Evolutionary conservation across 2,888 invertebrate genomes (phyloP).

Genomic region (Ennomos quercinarius): DNA sequence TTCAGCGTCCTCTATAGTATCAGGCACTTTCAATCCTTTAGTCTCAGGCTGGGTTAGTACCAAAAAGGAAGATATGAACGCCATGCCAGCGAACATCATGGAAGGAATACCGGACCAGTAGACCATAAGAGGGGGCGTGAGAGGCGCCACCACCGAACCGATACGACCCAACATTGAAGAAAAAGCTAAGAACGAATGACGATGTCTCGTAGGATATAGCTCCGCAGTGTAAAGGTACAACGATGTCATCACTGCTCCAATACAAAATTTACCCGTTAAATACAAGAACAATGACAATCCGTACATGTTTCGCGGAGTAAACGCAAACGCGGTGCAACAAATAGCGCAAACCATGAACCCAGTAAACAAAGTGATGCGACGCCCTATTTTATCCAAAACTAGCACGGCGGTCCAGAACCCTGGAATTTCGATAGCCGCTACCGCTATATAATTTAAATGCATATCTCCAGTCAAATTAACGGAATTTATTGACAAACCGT

Average conservation of each 20-base stretch:
- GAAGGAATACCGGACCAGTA: conserved; percentile 78
- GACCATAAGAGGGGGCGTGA: conserved; percentile 87
- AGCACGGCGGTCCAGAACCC: conserved; percentile 88
- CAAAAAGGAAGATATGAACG: conserved; percentile 65
- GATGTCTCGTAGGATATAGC: conserved; percentile 88
- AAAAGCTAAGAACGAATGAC: conserved; percentile 88
- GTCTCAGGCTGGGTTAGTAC: conserved; percentile 78
- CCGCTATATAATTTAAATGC: conserved; percentile 90
- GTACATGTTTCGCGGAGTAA: conserved; percentile 69
- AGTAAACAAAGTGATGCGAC: conserved; percentile 69
- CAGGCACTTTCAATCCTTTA: conserved; percentile 67
- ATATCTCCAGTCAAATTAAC: conserved; percentile 90
- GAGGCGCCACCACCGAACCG: conserved; percentile 89
- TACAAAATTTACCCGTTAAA: conserved; percentile 87
- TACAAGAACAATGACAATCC: conserved; percentile 72
- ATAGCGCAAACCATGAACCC: conserved; percentile 76
- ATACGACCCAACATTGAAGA: conserved; percentile 90
- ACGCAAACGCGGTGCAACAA: conserved; percentile 83
- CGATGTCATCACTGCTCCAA: conserved; percentile 87
- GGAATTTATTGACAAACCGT: conserved; percentile 91
- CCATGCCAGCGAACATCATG: conserved; percentile 69
- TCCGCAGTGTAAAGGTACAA: conserved; percentile 89
- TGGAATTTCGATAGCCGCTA: conserved; percentile 89
- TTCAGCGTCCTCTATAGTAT: conserved; percentile 80
- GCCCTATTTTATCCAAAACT: conserved; percentile 86